A percentile compares a stretch with the other conserved stretches of the same genome.
phyloP scores from a whole-genome alignment of 64 coral and sea anemone genomes.

The Dendronephthya gigantea region DNA sequence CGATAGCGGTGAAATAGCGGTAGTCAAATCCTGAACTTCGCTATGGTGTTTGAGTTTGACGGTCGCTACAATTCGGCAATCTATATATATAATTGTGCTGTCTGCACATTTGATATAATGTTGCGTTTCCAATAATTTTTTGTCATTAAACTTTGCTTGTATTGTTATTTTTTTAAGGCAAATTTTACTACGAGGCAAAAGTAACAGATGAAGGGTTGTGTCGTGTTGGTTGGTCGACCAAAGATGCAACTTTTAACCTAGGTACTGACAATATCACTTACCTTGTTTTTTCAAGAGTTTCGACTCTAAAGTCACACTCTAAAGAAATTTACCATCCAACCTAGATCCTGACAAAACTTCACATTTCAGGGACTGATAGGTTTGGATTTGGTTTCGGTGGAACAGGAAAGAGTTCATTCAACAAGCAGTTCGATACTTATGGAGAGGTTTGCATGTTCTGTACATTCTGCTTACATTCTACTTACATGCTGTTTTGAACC shows the following conservation, averaged over 20 bases:
- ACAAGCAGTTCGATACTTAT: slow-evolving; percentile 78
- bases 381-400: slow-evolving; percentile 88
- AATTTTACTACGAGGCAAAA: slow-evolving; percentile 79
- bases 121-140: too few relatives aligned
- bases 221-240: slow-evolving; percentile 85
- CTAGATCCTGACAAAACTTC: too few relatives aligned
- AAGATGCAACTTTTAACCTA: slow-evolving; percentile 55
- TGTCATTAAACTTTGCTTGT: background rate
- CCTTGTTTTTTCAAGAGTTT: too few relatives aligned
- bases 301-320: too few relatives aligned
- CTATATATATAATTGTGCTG: too few relatives aligned
- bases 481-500: background rate
- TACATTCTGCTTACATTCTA: background rate
- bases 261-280: slow-evolving; percentile 15
- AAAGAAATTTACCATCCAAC: too few relatives aligned
- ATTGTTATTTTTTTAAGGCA: slow-evolving; percentile 34
- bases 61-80: too few relatives aligned
- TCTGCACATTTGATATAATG: too few relatives aligned
- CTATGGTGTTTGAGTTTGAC: too few relatives aligned
- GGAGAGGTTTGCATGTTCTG: slow-evolving; percentile 92
- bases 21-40: too few relatives aligned
- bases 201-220: slow-evolving; percentile 96
- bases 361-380: slow-evolving; percentile 56
- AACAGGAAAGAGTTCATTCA: slow-evolving; percentile 79
- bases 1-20: too few relatives aligned